A percentile compares a stretch with the other conserved stretches of the same genome.
phyloP scores from a whole-genome alignment of 1,140 invertebrate species.

The Bradysia coprophila region DNA sequence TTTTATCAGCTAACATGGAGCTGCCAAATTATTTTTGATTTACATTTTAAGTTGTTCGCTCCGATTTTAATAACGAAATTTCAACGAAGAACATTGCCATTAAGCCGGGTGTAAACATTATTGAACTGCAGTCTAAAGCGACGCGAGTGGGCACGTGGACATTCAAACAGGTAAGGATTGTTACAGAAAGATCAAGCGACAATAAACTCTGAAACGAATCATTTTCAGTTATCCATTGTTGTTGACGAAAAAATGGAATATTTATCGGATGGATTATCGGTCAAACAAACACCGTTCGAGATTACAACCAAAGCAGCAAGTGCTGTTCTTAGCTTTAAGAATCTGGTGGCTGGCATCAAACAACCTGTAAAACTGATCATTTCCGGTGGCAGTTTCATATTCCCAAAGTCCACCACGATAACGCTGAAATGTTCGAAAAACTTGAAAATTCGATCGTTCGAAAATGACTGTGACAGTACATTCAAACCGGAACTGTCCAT shows the following conservation, averaged over 20 bases:
- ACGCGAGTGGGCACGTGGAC: conserved; percentile 22
- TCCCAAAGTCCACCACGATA: conserved; percentile 28
- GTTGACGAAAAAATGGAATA: conserved; percentile 39
- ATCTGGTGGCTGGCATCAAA: conserved; percentile 47
- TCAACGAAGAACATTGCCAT: conserved; percentile 27
- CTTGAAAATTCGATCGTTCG: conserved; percentile 23
- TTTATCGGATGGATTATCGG: conserved; percentile 29
- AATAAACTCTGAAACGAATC: too few relatives aligned
- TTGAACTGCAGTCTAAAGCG: conserved; percentile 39
- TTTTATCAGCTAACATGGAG: not conserved
- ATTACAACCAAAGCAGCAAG: conserved; percentile 27
- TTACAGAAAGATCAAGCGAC: too few relatives aligned
- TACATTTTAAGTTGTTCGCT: conserved; percentile 17
- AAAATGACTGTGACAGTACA: conserved; percentile 7
- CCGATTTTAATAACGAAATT: conserved; percentile 44
- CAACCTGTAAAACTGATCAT: conserved; percentile 47
- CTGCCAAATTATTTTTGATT: too few relatives aligned
- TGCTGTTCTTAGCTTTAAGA: conserved; percentile 24
- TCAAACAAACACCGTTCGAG: conserved; percentile 21
- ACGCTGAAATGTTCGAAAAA: conserved; percentile 36
- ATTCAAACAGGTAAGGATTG: conserved; percentile 15
- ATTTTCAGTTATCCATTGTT: conserved; percentile 12
- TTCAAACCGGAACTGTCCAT: conserved; percentile 31
- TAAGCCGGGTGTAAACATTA: conserved; percentile 51
- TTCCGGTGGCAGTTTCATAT: conserved; percentile 43